These are phyloP conservation scores for Botia almorhae DNA, from an alignment of 2,797 vertebrate genomes.

Conservation along the genomic window DNA sequence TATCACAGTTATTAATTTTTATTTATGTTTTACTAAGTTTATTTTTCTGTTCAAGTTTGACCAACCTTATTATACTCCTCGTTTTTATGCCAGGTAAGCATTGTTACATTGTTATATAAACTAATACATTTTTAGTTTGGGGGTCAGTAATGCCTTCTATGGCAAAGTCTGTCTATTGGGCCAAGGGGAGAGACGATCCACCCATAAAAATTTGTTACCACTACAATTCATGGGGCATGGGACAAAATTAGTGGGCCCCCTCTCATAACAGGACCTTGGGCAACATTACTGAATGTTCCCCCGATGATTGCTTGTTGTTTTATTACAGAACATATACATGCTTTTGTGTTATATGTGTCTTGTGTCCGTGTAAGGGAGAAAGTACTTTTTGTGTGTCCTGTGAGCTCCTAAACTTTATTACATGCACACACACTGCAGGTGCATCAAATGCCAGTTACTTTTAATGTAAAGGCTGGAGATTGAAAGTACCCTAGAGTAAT, in stretches of 20 bases:
- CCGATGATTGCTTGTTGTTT: not conserved
- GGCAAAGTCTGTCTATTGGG: not conserved
- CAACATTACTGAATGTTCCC: not conserved
- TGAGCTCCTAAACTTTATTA: constrained; percentile 2
- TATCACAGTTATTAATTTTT: too few relatives aligned
- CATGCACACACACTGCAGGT: not conserved
- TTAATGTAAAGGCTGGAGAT: constrained; percentile 32
- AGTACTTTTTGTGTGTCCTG: not conserved
- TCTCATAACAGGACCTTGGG: not conserved
- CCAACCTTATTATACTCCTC: too few relatives aligned
- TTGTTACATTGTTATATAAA: too few relatives aligned
- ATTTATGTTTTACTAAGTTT: too few relatives aligned
- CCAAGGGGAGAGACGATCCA: not conserved
- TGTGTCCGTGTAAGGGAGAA: not conserved
- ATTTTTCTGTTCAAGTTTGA: too few relatives aligned
- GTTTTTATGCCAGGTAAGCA: too few relatives aligned
- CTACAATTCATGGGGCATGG: not conserved
- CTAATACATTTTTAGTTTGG: too few relatives aligned
- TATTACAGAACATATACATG: not conserved
- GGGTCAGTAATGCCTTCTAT: constrained; percentile 53
- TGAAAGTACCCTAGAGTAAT: constrained; percentile 9
- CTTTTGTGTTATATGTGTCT: not conserved
- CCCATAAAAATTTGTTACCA: not conserved
- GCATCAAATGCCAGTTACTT: constrained; percentile 25
- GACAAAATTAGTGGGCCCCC: not conserved